A percentile compares a stretch with the other conserved stretches of the same genome.
Conservation (phyloP, 2,888 invertebrate genomes). For the Aleiodes testaceus region DNA sequence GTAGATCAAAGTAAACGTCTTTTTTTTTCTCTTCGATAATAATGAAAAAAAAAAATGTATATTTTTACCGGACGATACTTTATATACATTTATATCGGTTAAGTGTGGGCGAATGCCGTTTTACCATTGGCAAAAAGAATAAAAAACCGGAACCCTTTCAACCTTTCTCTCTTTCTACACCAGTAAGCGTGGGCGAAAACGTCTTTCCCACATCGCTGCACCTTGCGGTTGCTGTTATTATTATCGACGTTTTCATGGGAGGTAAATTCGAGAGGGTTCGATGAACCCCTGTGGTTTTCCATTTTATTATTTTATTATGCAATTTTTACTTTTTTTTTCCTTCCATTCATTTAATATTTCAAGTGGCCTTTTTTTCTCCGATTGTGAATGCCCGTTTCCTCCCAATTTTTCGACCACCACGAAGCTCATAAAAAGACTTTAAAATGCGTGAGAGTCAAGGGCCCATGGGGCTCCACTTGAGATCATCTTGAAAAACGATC, state of each 20-base stretch:
- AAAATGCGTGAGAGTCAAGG: neutral
- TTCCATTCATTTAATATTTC: neutral
- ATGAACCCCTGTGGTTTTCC: neutral
- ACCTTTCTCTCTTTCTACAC: constrained; percentile 23
- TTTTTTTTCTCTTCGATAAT: neutral
- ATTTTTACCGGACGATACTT: neutral
- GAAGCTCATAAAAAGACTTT: constrained; percentile 1
- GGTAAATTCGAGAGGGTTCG: neutral
- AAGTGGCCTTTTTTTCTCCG: neutral
- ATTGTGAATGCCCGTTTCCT: neutral
- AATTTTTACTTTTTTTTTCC: neutral
- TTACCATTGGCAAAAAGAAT: constrained; percentile 18
- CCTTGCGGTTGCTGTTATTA: constrained; percentile 25
- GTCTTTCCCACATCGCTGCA: constrained; percentile 29
- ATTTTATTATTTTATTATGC: constrained; percentile 7
- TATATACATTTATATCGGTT: constrained; percentile 6
- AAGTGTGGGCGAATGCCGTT: constrained; percentile 28
- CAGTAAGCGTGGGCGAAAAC: constrained; percentile 26
- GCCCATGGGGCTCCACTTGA: neutral
- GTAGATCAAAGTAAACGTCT: neutral
- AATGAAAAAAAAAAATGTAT: neutral
- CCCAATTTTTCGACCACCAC: constrained; percentile 3
- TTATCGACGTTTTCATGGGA: constrained; percentile 19
- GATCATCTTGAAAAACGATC: constrained; percentile 11
- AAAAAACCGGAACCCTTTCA: constrained; percentile 20